These are phyloP conservation scores for Todiramphus saurophagus DNA, from an alignment of 2,113 vertebrate genomes.

Conservation along the genomic window DNA sequence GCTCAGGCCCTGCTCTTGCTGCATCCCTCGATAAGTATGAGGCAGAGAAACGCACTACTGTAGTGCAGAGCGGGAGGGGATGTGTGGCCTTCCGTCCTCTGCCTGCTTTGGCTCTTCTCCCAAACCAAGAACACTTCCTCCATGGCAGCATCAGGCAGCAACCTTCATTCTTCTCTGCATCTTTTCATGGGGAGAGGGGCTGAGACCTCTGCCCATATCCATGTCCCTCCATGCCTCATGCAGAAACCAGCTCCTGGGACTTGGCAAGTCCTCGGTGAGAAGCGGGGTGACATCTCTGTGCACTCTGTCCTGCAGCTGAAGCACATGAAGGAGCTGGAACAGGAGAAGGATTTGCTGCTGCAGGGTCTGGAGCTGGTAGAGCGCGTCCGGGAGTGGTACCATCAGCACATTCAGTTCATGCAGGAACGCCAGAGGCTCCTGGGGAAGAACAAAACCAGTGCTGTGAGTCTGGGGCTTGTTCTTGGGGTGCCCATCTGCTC, in stretches of 20 bases:
- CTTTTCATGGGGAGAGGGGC: neutral
- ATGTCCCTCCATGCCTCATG: neutral
- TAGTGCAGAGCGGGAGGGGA: neutral
- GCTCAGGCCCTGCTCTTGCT: neutral
- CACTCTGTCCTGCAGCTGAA: slow-evolving; percentile 79
- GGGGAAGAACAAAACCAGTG: slow-evolving; percentile 74
- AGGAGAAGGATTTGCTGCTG: slow-evolving; percentile 90
- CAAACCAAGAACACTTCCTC: neutral
- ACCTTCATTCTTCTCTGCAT: neutral
- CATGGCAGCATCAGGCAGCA: neutral
- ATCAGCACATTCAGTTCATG: slow-evolving; percentile 87
- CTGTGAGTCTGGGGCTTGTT: slow-evolving; percentile 72
- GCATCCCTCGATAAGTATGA: neutral
- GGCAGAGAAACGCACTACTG: neutral
- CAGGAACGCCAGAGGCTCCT: slow-evolving; percentile 86
- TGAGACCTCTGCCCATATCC: neutral
- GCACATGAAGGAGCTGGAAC: slow-evolving; percentile 92
- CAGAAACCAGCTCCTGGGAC: neutral
- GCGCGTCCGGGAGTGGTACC: slow-evolving; percentile 87
- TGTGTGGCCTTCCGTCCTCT: neutral
- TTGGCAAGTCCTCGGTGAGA: neutral
- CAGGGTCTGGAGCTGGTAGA: slow-evolving; percentile 91
- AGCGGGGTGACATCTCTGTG: neutral
- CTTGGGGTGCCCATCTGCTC: neutral
- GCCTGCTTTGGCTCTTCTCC: neutral